These are phyloP conservation scores for Diglossa cyanea DNA, from an alignment of 2,797 vertebrate species.

Conservation along the genomic window DNA sequence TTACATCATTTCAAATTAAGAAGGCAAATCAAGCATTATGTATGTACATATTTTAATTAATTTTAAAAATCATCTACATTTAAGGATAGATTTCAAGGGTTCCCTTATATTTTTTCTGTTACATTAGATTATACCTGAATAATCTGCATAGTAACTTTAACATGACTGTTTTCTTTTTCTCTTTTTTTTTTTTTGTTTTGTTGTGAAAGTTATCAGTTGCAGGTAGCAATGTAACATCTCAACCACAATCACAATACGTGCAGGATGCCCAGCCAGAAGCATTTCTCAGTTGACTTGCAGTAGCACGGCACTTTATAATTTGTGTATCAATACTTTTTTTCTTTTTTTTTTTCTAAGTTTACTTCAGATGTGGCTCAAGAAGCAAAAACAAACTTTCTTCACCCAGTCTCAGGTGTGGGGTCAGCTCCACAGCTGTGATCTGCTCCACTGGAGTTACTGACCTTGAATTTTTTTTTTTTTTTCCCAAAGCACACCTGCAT, in stretches of 20 bases:
- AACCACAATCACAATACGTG: slow-evolving; percentile 77
- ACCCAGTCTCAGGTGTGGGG: neutral
- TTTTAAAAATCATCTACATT: slow-evolving; percentile 69
- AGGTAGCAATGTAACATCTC: slow-evolving; percentile 73
- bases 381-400: slow-evolving; percentile 52
- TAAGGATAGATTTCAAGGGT: slow-evolving; percentile 59
- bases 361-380: slow-evolving; percentile 52
- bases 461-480: too few relatives aligned
- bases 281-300: slow-evolving; percentile 71
- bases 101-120: slow-evolving; percentile 30
- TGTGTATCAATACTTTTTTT: neutral
- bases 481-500: neutral
- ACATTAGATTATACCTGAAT: slow-evolving; percentile 68
- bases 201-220: slow-evolving; percentile 60
- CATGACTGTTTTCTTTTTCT: neutral
- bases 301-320: slow-evolving; percentile 64
- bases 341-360: neutral
- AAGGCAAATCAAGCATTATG: slow-evolving; percentile 16
- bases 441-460: neutral
- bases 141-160: slow-evolving; percentile 73
- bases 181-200: neutral
- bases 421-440: neutral
- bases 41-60: slow-evolving; percentile 70
- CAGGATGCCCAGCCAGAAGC: slow-evolving; percentile 79
- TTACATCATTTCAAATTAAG: neutral